These are phyloP conservation scores for Phyllotreta cruciferae DNA, from an alignment of 2,888 invertebrate genomes.

Conservation along the genomic window DNA sequence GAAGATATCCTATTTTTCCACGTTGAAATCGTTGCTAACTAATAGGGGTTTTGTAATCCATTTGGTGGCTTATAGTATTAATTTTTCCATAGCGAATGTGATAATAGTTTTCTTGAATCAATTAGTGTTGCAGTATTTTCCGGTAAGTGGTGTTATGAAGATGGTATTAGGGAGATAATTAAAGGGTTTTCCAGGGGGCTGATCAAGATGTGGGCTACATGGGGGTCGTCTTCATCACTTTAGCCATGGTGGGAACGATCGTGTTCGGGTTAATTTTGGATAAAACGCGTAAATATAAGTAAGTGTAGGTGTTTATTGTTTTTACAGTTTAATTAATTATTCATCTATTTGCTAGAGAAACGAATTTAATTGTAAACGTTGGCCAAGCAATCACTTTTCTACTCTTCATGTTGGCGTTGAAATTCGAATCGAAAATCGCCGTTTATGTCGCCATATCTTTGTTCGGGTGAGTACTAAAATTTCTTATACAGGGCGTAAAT, in stretches of 20 bases:
- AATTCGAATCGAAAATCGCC: too few relatives aligned
- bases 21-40: constrained; percentile 74
- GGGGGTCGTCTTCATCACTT: constrained; percentile 85
- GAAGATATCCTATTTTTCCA: constrained; percentile 67
- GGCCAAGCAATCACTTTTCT: too few relatives aligned
- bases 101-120: constrained; percentile 91
- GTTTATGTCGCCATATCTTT: too few relatives aligned
- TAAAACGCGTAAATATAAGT: constrained; percentile 92
- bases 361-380: too few relatives aligned
- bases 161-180: background rate
- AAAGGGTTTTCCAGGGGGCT: constrained; percentile 58
- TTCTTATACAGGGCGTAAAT: too few relatives aligned
- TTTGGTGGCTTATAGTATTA: constrained; percentile 86
- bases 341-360: constrained; percentile 9
- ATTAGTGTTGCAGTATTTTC: constrained; percentile 81
- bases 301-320: constrained; percentile 34
- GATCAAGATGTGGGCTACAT: constrained; percentile 84
- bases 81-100: constrained; percentile 95
- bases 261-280: constrained; percentile 87
- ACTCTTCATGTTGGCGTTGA: too few relatives aligned
- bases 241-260: constrained; percentile 90
- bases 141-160: constrained; percentile 61
- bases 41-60: constrained; percentile 82
- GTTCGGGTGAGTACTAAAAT: too few relatives aligned
- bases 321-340: constrained; percentile 24